Base-by-base conservation (phyloP, 2,113 vertebrate species). In the Nibea coibor region DNA sequence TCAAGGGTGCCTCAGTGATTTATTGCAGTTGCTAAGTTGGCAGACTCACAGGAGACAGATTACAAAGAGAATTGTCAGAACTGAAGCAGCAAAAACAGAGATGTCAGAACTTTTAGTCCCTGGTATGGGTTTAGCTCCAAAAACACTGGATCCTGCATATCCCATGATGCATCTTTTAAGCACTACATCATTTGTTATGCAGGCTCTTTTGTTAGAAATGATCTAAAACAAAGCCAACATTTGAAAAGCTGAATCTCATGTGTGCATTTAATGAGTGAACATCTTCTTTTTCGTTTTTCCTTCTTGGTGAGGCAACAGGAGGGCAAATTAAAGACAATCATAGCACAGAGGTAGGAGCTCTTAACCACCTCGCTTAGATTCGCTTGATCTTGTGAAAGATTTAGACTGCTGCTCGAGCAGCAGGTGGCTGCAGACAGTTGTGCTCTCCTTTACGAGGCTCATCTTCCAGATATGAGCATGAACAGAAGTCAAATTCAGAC, bases 341-440 rank as follows among this genome's bases (percentile, higher is more conserved):
- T 14, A 50, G 43, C 57, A 35, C 45, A 50, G 24, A 76, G 2
- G 12, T 45, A 17, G 70, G 31, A 17, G 42, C 6, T 56, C 15
- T 42, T 6, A 31, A 20, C 31, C 22, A 5, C 31, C 51, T 6
- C 6, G 15, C 7, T 17, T 7, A 57, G 7, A 62, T 72, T 72
- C n/a, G 11, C 58, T 75, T 22, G 28, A 31, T 66, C 17, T 0
- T 68, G 50, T 39, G 6, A 54, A 39, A 53, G 48, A 48, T 15
- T 26, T 47, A 56, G 53, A 59, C 58, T 42, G n/a, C 48, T 57
- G 47, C 17, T 62, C 16, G 48, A 62, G 72, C 69, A 78, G 56
- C 79, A 83, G 73, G 42, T 19, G 45, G 65, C 70, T 79, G 66
- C 57, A 81, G 66, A 56, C 42, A 64, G 50, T 24, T 50, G 68